These are phyloP conservation scores for Sussaba pulchella DNA, from an alignment of 2,888 invertebrate species.

Conservation along the genomic window DNA sequence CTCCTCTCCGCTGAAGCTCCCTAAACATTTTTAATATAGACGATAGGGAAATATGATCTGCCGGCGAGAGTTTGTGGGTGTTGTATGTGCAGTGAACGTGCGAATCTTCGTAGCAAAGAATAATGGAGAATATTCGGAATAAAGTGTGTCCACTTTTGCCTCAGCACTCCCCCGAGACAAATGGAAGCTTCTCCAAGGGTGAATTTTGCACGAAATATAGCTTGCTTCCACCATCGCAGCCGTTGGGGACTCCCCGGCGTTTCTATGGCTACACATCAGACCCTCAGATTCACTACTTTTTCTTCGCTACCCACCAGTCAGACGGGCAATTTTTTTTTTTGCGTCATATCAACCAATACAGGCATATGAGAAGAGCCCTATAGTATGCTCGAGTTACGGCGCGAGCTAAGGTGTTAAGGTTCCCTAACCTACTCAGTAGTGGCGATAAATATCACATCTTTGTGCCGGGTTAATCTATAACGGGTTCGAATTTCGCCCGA, in stretches of 20 bases:
- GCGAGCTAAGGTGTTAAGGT: conserved; percentile 6
- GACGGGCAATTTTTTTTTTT: background rate
- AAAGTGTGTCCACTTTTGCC: conserved; percentile 67
- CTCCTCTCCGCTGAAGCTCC: background rate
- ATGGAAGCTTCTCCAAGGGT: conserved; percentile 58
- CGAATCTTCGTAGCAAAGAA: conserved; percentile 51
- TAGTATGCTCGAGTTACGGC: background rate
- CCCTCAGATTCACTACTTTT: background rate
- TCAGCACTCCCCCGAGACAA: conserved; percentile 66
- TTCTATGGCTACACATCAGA: conserved; percentile 56
- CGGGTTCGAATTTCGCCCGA: too few relatives aligned
- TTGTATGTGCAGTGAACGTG: conserved; percentile 5
- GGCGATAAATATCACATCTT: background rate
- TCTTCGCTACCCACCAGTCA: background rate
- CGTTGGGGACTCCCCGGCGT: conserved; percentile 46
- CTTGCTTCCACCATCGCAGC: conserved; percentile 29
- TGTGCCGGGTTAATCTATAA: background rate
- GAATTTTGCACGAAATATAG: conserved; percentile 42
- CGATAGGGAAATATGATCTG: conserved; percentile 24
- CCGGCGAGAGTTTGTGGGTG: background rate
- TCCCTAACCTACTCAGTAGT: background rate
- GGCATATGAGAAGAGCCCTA: background rate
- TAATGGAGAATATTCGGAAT: conserved; percentile 66
- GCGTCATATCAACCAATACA: background rate
- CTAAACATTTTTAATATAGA: conserved; percentile 24